Evolutionary conservation across 2,797 vertebrate species (phyloP).

Genomic region (Acipenser transmontanus): DNA sequence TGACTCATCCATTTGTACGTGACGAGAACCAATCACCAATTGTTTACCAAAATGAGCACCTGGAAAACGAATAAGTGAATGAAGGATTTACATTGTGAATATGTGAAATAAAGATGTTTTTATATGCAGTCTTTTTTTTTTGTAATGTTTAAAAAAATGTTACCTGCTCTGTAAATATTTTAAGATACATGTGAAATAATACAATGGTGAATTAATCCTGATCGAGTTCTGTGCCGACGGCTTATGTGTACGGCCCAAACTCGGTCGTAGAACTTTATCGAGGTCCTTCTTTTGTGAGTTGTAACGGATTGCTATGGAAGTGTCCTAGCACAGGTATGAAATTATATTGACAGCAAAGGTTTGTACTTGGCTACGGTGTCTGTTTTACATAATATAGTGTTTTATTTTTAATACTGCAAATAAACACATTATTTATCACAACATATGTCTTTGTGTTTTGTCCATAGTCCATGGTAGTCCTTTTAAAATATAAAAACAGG

Average conservation of each 20-base stretch:
- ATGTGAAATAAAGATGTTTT: constrained; percentile 36
- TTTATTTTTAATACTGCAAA: constrained; percentile 43
- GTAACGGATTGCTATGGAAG: constrained; percentile 15
- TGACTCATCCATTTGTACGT: background rate
- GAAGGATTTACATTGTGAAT: constrained; percentile 34
- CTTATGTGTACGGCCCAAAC: constrained; percentile 22
- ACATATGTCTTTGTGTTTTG: background rate
- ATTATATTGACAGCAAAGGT: constrained; percentile 13
- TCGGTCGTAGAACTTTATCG: constrained; percentile 16
- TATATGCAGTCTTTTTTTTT: constrained; percentile 46
- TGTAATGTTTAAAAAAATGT: constrained; percentile 44
- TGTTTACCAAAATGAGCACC: constrained; percentile 47
- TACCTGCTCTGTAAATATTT: constrained; percentile 38
- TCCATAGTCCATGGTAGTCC: too few relatives aligned
- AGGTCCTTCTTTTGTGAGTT: constrained; percentile 17
- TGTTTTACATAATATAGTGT: constrained; percentile 40
- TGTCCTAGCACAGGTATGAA: constrained; percentile 5
- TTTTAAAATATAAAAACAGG: too few relatives aligned
- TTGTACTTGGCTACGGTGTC: constrained; percentile 33
- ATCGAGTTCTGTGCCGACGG: constrained; percentile 12
- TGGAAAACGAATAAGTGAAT: constrained; percentile 20
- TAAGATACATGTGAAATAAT: constrained; percentile 31
- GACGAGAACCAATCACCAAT: constrained; percentile 18
- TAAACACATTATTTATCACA: constrained; percentile 52
- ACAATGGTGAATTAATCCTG: constrained; percentile 1